phyloP scores from a whole-genome alignment of 2,888 invertebrate genomes.

The Pyralis farinalis region DNA sequence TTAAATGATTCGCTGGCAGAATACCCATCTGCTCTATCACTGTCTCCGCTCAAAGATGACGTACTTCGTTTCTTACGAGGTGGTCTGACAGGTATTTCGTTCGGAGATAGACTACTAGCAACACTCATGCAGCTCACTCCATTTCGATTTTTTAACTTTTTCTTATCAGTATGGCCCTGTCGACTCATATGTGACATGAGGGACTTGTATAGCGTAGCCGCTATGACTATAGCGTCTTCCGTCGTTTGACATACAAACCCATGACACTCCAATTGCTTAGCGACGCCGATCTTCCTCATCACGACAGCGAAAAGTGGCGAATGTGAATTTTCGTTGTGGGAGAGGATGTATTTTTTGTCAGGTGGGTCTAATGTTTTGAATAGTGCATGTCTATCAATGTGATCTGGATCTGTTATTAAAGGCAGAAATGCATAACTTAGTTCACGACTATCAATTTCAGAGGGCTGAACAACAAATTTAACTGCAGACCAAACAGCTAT shows the following conservation, averaged over 20 bases:
- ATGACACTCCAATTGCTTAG: conserved; percentile 92
- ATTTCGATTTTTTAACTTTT: conserved; percentile 84
- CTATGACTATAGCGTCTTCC: conserved; percentile 95
- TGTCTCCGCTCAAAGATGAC: conserved; percentile 83
- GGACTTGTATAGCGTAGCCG: conserved; percentile 94
- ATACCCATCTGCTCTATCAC: conserved; percentile 78
- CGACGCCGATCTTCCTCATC: conserved; percentile 90
- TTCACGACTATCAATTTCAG: conserved; percentile 76
- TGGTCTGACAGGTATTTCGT: conserved; percentile 84
- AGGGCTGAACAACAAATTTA: conserved; percentile 87
- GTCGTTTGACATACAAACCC: conserved; percentile 94
- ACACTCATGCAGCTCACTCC: conserved; percentile 90
- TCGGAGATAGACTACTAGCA: conserved; percentile 81
- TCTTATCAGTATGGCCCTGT: conserved; percentile 72
- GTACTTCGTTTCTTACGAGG: conserved; percentile 88
- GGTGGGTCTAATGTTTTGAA: conserved; percentile 79
- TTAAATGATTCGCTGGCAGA: conserved; percentile 68
- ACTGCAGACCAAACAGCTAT: conserved; percentile 97
- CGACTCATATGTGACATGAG: conserved; percentile 90
- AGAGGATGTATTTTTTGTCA: conserved; percentile 81
- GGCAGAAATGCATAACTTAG: conserved; percentile 90
- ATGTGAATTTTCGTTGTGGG: conserved; percentile 83
- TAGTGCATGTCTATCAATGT: conserved; percentile 86
- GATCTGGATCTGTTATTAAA: conserved; percentile 90
- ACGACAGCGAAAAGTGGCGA: conserved; percentile 95